Percentiles rank a stretch among this genome's conserved stretches.
Evolutionary conservation across 2,113 vertebrate species (phyloP).

Genomic region (Erpornis zantholeuca): DNA sequence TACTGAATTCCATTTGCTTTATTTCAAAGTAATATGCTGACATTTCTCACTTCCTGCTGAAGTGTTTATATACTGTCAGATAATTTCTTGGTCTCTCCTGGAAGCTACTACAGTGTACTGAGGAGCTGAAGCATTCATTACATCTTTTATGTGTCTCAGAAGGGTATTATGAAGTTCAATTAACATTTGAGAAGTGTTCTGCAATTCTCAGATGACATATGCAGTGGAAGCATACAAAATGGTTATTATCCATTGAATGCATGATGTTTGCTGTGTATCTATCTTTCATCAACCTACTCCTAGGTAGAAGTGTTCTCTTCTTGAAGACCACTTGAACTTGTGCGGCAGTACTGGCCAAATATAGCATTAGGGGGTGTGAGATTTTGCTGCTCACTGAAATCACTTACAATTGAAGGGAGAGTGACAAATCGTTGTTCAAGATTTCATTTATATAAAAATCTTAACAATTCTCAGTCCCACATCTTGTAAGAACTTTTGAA

Average conservation of each 20-base stretch:
- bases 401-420: not conserved
- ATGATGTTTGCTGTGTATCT: not conserved
- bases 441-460: not conserved
- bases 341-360: not conserved
- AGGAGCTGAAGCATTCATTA: not conserved
- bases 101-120: not conserved
- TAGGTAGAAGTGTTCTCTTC: not conserved
- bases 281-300: not conserved
- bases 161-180: conserved; percentile 1
- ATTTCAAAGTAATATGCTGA: not conserved
- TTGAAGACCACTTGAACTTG: not conserved
- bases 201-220: not conserved
- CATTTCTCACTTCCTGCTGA: conserved; percentile 10
- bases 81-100: conserved; percentile 25
- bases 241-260: not conserved
- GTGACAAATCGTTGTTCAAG: not conserved
- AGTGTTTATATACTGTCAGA: conserved; percentile 12
- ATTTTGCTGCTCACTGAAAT: not conserved
- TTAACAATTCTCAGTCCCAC: not conserved
- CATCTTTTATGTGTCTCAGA: conserved; percentile 39
- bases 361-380: not conserved
- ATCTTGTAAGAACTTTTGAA: not conserved
- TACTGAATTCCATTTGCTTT: not conserved
- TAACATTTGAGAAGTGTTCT: conserved; percentile 50
- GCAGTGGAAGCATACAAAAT: conserved; percentile 1